Base-by-base conservation (phyloP, 2,888 invertebrate species). In the Limnephilus auricula region DNA sequence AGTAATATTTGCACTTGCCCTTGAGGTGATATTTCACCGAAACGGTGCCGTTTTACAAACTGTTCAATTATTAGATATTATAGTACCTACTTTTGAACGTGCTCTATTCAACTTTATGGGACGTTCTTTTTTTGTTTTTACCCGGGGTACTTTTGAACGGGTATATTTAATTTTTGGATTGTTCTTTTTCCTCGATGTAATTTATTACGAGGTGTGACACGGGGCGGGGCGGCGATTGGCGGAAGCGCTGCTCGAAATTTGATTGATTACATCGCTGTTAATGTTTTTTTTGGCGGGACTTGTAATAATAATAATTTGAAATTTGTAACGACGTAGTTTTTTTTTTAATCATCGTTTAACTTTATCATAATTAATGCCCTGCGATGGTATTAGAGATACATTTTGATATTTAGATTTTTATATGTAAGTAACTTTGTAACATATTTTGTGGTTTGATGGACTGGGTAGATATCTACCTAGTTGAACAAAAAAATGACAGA, bases 211-310 rank as follows among this genome's bases (percentile, higher is more conserved):
- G 89, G 91, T 89, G 89, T 86, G 91, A 91, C 91, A 91, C 34
- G 91, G 89, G 92, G 92, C 90, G 92, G 90, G 85, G 92, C 80
- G 78, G 80, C 90, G 89, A 90, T 90, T 92, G 92, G 92, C 92
- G 92, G 92, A 92, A 92, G 87, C 90, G 90, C 90, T 90, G 37
- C 90, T 92, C 90, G 83, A 90, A 90, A 92, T 92, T 92, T 92
- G 92, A 92, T 92, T 92, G 92, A 92, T 92, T 89, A 90, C 92
- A 80, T 79, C 84, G 78, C 83, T 78, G 79, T 91, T 89, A 89
- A 89, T 86, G 79, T 50, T 90, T 91, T n/a, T 89, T 91, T 91
- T 84, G 80, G 37, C n/a, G 31, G 78, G 31, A n/a, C 65, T 25
- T 6, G 65, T 65, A 65, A 6, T 25, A 65, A 34, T 34, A 32